These are phyloP conservation scores for Lepetodrilus schrolli DNA, from an alignment of 2,888 invertebrate species.

Conservation along the genomic window DNA sequence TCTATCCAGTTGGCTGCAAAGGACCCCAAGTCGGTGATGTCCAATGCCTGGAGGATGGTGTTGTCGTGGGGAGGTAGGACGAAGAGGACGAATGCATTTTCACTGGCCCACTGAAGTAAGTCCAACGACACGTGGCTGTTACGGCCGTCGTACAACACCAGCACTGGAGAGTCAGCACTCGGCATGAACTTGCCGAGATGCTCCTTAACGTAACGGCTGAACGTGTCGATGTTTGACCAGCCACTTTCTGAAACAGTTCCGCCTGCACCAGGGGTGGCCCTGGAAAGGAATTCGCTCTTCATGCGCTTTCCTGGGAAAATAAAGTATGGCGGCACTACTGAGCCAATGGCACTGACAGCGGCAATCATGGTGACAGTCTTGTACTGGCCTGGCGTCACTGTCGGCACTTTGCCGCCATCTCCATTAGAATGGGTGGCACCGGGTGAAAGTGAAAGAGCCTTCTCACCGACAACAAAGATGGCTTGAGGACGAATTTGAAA, in stretches of 20 bases:
- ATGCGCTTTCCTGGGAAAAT: slow-evolving; percentile 34
- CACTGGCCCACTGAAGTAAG: not conserved
- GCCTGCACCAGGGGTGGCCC: slow-evolving; percentile 9
- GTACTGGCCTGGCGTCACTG: no score
- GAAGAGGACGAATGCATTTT: not conserved
- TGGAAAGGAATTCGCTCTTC: slow-evolving; percentile 23
- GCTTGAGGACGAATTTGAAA: slow-evolving; percentile 28
- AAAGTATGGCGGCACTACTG: slow-evolving; percentile 34
- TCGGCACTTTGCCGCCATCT: no score
- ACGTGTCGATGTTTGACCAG: slow-evolving; percentile 32
- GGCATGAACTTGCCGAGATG: not conserved
- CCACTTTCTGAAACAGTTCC: slow-evolving; percentile 36
- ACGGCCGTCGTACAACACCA: not conserved
- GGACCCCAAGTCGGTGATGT: no score
- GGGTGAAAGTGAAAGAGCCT: no score
- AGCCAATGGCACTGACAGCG: slow-evolving; percentile 33
- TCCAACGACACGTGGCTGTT: not conserved
- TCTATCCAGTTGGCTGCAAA: no score
- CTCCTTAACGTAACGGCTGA: not conserved
- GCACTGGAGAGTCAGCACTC: not conserved
- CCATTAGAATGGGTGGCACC: no score
- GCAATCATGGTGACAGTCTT: slow-evolving; percentile 35
- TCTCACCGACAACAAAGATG: slow-evolving; percentile 35
- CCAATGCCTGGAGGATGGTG: no score
- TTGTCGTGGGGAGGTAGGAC: no score